Evolutionary conservation across 2,113 vertebrate genomes (phyloP).

Genomic region (Boulengerochromis microlepis): DNA sequence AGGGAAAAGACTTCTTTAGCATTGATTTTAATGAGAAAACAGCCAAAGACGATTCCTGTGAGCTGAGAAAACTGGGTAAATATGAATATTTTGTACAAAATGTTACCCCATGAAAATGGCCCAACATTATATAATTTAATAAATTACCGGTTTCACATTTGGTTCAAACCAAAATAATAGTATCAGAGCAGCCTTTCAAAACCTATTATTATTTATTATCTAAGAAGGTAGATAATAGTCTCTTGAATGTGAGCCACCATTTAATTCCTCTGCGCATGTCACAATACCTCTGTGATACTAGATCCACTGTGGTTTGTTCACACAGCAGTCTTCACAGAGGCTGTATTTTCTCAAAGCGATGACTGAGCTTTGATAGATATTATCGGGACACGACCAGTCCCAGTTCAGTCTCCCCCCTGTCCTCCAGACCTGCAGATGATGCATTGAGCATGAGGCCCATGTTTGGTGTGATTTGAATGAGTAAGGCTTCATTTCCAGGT

Average conservation of each 20-base stretch:
- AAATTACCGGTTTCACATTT: neutral
- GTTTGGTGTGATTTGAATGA: slow-evolving; percentile 50
- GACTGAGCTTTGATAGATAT: neutral
- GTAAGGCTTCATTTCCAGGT: slow-evolving; percentile 55
- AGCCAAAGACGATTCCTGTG: neutral
- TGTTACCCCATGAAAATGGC: neutral
- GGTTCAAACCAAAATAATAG: neutral
- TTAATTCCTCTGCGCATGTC: neutral
- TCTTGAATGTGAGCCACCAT: neutral
- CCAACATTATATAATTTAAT: neutral
- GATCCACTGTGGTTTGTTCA: neutral
- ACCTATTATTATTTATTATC: neutral
- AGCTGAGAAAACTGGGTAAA: neutral
- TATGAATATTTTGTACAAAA: neutral
- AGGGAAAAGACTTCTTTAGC: neutral
- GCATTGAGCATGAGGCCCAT: neutral
- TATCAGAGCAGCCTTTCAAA: neutral
- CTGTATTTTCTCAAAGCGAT: neutral
- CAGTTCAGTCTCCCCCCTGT: neutral
- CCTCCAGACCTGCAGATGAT: slow-evolving; percentile 23
- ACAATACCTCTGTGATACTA: neutral
- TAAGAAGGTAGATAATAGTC: neutral
- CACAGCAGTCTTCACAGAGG: neutral
- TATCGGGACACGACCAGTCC: neutral
- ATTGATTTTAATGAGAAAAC: neutral